Evolutionary conservation across 2,113 vertebrate genomes (phyloP), one percentile per base, ranked within the genome.

Genomic region (Nyctereutes procyonoides): DNA sequence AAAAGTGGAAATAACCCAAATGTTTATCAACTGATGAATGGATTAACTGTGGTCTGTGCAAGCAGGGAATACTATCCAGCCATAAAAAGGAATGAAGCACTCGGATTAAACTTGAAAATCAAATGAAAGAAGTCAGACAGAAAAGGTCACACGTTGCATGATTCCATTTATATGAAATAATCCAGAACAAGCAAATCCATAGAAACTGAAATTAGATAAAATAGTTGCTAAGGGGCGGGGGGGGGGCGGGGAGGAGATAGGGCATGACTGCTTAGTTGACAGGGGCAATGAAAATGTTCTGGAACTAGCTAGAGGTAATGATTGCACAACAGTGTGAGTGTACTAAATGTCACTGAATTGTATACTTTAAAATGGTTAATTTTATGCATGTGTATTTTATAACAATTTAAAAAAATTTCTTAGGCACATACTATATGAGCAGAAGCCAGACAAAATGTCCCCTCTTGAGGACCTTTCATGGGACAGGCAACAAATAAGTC

Each of bases 241-340:
- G 15, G 6, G 26, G 17, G 0, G 0, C n/a, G 3, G 48, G 3
- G 56, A 35, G 2, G 56, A 20, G 1, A 1, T 48, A 48, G 48
- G 53, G 38, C 30, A 30, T 28, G 30, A n/a, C 19, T 48, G 35
- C 20, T 92, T 9, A 13, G 17, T 51, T 13, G 9, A 30, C 22
- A 2, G 0, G 24, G 35, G 55, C 71, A 65, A 69, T 43, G 48
- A 11, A 5, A 16, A 62, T 43, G 53, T 51, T 60, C 7, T 19
- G 17, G 17, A 55, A 22, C n/a, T 28, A 74, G 32, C 19, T 10
- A 19, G 32, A 30, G n/a, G 24, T 14, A 14, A 6, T 5, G 11
- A 15, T 9, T 26, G 22, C 38, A 20, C 30, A 1, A 3, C 35
- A 7, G 8, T 55, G 74, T 55, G 43, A 55, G 10, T 4, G 56